phyloP scores from a whole-genome alignment of 2,797 vertebrate genomes.

The Ctenopoma multispine region DNA sequence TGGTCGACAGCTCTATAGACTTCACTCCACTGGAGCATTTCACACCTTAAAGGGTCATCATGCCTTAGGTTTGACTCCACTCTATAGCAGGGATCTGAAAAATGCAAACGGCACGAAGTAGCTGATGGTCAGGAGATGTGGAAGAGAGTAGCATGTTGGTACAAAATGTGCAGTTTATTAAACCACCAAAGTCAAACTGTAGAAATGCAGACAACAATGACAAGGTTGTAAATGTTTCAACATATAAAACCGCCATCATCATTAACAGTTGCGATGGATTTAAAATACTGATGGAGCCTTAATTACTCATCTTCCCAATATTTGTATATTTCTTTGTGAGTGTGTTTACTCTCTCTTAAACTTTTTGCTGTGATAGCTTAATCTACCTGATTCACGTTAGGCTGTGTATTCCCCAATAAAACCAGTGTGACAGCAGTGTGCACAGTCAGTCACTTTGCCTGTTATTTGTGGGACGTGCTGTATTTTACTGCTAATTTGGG shows the following conservation, averaged over 20 bases:
- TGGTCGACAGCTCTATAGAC: conserved; percentile 50
- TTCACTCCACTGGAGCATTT: conserved; percentile 63
- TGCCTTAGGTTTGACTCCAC: conserved; percentile 45
- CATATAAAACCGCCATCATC: neutral
- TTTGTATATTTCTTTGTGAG: neutral
- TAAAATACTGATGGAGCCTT: neutral
- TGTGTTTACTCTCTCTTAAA: neutral
- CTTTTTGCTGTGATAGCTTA: conserved; percentile 19
- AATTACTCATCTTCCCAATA: conserved; percentile 10
- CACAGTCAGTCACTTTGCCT: conserved; percentile 53
- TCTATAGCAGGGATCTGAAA: conserved; percentile 30
- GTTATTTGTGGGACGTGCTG: conserved; percentile 52
- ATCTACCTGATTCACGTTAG: conserved; percentile 24
- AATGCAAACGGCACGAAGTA: conserved; percentile 25
- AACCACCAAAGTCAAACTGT: neutral
- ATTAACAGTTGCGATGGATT: neutral
- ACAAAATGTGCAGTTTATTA: neutral
- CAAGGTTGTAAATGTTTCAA: neutral
- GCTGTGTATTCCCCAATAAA: conserved; percentile 48
- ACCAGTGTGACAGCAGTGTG: conserved; percentile 29
- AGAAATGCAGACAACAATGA: neutral
- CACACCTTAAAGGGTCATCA: conserved; percentile 57
- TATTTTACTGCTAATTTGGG: conserved; percentile 65
- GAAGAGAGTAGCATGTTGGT: neutral
- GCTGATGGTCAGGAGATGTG: conserved; percentile 4